Conservation (phyloP, 1,140 invertebrate species). For the Eueides isabella region DNA sequence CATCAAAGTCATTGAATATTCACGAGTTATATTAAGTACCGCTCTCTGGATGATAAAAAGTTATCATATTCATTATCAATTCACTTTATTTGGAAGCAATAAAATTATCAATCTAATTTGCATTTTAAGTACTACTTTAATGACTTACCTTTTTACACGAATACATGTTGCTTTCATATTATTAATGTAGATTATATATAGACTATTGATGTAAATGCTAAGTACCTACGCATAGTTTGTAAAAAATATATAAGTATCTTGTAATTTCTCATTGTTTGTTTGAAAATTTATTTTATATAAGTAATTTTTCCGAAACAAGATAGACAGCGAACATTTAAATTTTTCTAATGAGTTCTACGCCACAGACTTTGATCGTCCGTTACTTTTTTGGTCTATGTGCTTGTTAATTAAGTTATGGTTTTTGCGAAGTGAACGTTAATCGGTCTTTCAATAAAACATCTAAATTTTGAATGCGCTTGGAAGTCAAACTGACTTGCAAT, state of each 20-base stretch:
- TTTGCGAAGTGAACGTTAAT: too few species aligned
- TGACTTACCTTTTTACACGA: background rate
- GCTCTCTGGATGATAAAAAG: background rate
- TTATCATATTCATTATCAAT: conserved; percentile 12
- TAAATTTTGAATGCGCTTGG: background rate
- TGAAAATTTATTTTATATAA: background rate
- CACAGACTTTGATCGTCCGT: too few species aligned
- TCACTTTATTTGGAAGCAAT: conserved; percentile 6
- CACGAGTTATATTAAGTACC: background rate
- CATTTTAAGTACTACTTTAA: background rate
- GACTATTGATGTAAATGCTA: too few species aligned
- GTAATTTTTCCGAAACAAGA: too few species aligned
- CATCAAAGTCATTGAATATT: background rate
- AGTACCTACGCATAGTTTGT: too few species aligned
- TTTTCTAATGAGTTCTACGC: too few species aligned
- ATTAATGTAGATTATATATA: background rate
- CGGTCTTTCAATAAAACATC: too few species aligned
- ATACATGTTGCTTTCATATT: background rate
- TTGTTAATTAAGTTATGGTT: too few species aligned
- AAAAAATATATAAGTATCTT: too few species aligned
- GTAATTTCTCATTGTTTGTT: too few species aligned
- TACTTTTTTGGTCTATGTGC: too few species aligned
- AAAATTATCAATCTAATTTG: background rate
- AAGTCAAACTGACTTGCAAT: background rate
- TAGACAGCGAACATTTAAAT: background rate